These are phyloP conservation scores for Plecotus auritus DNA, from an alignment of 2,113 vertebrate species.

Conservation along the genomic window DNA sequence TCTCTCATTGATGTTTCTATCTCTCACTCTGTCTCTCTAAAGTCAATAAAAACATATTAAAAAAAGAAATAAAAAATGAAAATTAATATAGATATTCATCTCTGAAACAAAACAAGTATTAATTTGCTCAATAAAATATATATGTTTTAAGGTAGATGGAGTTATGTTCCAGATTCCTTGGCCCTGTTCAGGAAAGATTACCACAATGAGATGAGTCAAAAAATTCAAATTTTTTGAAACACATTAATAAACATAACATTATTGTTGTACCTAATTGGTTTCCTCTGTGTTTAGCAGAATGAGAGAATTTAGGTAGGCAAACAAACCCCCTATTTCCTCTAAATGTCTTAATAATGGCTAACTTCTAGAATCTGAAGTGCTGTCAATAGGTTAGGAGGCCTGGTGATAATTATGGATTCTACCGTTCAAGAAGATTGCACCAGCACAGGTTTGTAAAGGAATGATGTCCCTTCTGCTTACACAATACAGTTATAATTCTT, in stretches of 20 bases:
- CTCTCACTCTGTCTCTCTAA: too few relatives aligned
- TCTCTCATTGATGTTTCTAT: too few relatives aligned
- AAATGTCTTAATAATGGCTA: background rate
- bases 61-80: background rate
- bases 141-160: background rate
- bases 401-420: background rate
- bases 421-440: background rate
- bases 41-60: too few relatives aligned
- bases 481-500: background rate
- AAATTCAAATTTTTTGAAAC: background rate
- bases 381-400: background rate
- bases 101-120: background rate
- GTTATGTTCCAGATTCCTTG: background rate
- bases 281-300: background rate
- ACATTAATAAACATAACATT: background rate
- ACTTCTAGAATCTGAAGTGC: background rate
- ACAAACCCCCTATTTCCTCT: background rate
- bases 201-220: background rate
- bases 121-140: background rate
- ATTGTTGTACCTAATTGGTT: background rate
- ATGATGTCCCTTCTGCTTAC: background rate
- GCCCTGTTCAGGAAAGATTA: background rate
- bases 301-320: background rate
- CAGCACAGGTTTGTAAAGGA: background rate
- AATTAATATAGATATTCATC: background rate